phyloP scores from a whole-genome alignment of 1,140 invertebrate genomes.

The Aphelinus atriplicis region DNA sequence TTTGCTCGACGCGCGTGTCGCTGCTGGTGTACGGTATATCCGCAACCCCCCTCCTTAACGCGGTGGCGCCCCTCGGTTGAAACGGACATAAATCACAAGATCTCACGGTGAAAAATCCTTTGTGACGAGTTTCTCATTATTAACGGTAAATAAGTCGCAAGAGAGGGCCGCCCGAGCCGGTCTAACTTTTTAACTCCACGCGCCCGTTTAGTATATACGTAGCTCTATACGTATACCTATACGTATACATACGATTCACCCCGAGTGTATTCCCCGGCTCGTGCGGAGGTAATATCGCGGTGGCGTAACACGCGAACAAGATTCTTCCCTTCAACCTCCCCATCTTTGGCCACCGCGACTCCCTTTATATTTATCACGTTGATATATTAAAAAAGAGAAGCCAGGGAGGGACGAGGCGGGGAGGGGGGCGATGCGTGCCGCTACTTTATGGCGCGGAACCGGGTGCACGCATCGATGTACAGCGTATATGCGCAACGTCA shows the following conservation, averaged over 20 bases:
- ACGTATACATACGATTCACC: background rate
- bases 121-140: conserved; percentile 36
- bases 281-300: conserved; percentile 19
- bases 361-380: conserved; percentile 13
- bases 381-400: conserved; percentile 23
- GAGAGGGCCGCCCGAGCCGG: background rate
- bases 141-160: conserved; percentile 34
- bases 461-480: background rate
- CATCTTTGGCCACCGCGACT: background rate
- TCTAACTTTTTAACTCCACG: background rate
- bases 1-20: no score
- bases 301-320: conserved; percentile 14
- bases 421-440: background rate
- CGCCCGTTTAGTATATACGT: no score
- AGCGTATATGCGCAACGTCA: background rate
- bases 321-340: conserved; percentile 3
- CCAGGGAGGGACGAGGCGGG: no score
- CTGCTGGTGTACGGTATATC: no score
- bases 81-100: conserved; percentile 27
- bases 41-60: no score
- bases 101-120: conserved; percentile 24
- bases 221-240: no score
- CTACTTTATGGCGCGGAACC: conserved; percentile 18
- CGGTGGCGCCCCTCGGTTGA: no score
- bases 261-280: background rate